Base-by-base conservation (phyloP, 2,113 vertebrate species). In the Lophochroa leadbeateri region DNA sequence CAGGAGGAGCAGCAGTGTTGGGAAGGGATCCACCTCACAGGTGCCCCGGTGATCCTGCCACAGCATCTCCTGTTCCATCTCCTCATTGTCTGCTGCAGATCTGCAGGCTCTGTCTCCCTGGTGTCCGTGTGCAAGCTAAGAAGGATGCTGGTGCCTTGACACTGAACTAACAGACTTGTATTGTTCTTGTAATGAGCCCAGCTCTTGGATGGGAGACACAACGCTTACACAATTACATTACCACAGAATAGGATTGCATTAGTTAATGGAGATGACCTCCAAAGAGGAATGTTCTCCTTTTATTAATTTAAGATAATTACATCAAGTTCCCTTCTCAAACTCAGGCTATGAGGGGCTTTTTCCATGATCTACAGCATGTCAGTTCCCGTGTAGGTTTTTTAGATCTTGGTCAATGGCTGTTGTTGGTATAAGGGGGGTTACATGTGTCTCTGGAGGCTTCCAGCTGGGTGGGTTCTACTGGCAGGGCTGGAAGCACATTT, bases 251-350 rank as follows among this genome's bases (percentile, higher is more conserved):
- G 21, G 81, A 75, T 33, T 39, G 70, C 90, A 27, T 74, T 79
- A 57, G 67, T 82, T 80, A 80, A 83, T 76, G 75, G 71, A 67
- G 83, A 70, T 65, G 83, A 82, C 77, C 92, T 89, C 86, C 37
- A 31, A 79, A 55, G 90, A 67, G 43, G 81, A 78, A 88, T 20
- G 74, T 17, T 83, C 77, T 88, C 72, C 71, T 91, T 69, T 87
- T 67, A 82, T 79, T 86, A 88, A 87, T 92, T 77, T 82, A 86
- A 79, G 80, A 71, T 85, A 82, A 85, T 92, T 65, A 47, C 70
- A 65, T 92, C 82, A 89, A 75, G 77, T 80, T 86, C 77, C 53
- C 69, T 77, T 71, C 81, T 85, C 82, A 78, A 47, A 67, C 60
- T 46, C 50, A 11, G 77, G n/a, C 82, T 85, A 23, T 2, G 7